Conservation (phyloP, 2,113 vertebrate species). For the Chaenogobius annularis region DNA sequence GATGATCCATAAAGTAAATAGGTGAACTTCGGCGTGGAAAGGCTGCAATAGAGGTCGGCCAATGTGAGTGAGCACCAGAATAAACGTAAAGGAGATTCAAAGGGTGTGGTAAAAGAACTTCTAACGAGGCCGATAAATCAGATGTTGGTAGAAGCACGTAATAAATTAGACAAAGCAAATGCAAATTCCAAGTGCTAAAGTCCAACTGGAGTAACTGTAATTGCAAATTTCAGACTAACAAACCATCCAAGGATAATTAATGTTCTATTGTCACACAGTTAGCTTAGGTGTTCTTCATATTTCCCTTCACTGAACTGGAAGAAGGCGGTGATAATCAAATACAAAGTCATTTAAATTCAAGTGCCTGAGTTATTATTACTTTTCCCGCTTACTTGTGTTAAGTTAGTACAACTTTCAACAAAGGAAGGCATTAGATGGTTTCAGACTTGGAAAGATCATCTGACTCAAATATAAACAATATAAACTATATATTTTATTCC, state of each 20-base stretch:
- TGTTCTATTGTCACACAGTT: slow-evolving; percentile 2
- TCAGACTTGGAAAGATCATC: not conserved
- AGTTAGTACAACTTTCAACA: not conserved
- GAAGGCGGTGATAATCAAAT: not conserved
- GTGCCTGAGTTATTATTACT: too few relatives aligned
- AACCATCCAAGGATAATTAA: slow-evolving; percentile 1
- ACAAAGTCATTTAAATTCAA: not conserved
- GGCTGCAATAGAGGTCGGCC: slow-evolving; percentile 35
- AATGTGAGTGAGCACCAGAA: slow-evolving; percentile 10
- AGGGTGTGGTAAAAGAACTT: not conserved
- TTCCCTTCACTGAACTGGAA: not conserved
- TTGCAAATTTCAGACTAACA: not conserved
- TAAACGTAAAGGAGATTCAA: not conserved
- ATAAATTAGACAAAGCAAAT: not conserved
- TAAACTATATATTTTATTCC: not conserved
- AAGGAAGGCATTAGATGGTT: not conserved
- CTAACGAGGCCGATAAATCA: not conserved
- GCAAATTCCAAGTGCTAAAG: not conserved
- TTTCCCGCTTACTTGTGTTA: not conserved
- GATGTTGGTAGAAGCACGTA: not conserved
- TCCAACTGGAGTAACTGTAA: not conserved
- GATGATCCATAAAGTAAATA: slow-evolving; percentile 54
- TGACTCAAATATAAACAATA: not conserved
- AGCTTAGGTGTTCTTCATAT: not conserved
- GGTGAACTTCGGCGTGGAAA: slow-evolving; percentile 19